Base-by-base conservation (phyloP, 2,113 vertebrate genomes). In the Colaptes auratus region DNA sequence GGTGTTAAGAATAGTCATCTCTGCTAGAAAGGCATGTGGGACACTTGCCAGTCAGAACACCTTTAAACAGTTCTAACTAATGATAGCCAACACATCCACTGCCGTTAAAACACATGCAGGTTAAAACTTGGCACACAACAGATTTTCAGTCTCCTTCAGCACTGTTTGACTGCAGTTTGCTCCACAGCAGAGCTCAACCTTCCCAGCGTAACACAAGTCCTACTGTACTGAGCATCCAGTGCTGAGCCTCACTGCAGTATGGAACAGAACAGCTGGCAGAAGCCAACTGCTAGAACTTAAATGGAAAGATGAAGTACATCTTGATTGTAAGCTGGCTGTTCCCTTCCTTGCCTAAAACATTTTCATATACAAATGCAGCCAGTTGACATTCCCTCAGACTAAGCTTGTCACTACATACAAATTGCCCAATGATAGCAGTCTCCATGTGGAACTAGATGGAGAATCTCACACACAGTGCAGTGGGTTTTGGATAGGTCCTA, bases 211-310 rank as follows among this genome's bases (percentile, higher is more conserved):
- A 23, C 70, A 50, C 27, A 63, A 33, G 13, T 3, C 30, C 74
- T 5, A 1, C 50, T 4, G 27, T 0, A 65, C 50, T 24, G 21
- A 24, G 23, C 23, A 52, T 5, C 23, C 53, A 14, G 31, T 1
- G 13, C n/a, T 1, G 21, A 33, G 53, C 25, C 60, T 74, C 0
- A 0, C 36, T 33, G 25, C 9, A 42, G 6, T 2, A 9, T 50
- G 4, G 7, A 69, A 65, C 1, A 58, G 39, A 81, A 67, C 5
- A 61, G 59, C 59, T 61, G 0, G 0, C 10, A 25, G 67, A 63
- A 56, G 33, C 70, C 50, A 70, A 50, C 36, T 4, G 10, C 64
- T 66, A 50, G 42, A 90, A 84, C 25, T 44, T 9, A 58, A 59
- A 39, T 15, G 44, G n/a, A 55, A 77, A 36, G 48, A 65, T 3